phyloP scores from a whole-genome alignment of 2,797 vertebrate species.

The Pseudomugil gertrudae region DNA sequence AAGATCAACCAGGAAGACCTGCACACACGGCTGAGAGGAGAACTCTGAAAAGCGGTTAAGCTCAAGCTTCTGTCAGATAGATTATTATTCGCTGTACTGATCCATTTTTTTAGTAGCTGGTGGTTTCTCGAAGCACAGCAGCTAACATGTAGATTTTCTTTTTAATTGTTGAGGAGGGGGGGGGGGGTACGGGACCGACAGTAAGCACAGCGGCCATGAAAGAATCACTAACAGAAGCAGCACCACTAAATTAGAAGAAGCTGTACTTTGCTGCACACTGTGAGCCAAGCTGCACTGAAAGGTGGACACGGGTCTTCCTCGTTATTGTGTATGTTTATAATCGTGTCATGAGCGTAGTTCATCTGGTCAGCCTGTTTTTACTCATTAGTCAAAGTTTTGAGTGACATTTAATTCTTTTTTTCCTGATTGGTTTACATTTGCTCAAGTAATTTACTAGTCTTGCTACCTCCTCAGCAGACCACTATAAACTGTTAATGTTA shows the following conservation, averaged over 20 bases:
- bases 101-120: background rate
- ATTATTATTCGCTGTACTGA: background rate
- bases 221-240: constrained; percentile 31
- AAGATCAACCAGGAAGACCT: constrained; percentile 91
- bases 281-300: constrained; percentile 47
- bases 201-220: constrained; percentile 6
- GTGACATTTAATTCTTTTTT: constrained; percentile 2
- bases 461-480: constrained; percentile 30
- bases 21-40: constrained; percentile 87
- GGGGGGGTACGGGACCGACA: background rate
- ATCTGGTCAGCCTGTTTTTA: constrained; percentile 6
- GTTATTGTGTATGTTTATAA: constrained; percentile 5
- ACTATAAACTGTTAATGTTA: constrained; percentile 7
- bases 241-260: constrained; percentile 12
- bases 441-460: background rate
- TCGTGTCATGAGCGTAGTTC: constrained; percentile 7
- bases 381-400: background rate
- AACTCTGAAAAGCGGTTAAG: constrained; percentile 79
- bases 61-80: background rate
- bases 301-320: constrained; percentile 16
- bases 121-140: background rate
- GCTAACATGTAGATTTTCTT: background rate
- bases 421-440: constrained; percentile 5
- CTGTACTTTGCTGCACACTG: constrained; percentile 42
- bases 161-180: background rate